Conservation (phyloP, 2,113 vertebrate genomes). For the Halichoeres trimaculatus region DNA sequence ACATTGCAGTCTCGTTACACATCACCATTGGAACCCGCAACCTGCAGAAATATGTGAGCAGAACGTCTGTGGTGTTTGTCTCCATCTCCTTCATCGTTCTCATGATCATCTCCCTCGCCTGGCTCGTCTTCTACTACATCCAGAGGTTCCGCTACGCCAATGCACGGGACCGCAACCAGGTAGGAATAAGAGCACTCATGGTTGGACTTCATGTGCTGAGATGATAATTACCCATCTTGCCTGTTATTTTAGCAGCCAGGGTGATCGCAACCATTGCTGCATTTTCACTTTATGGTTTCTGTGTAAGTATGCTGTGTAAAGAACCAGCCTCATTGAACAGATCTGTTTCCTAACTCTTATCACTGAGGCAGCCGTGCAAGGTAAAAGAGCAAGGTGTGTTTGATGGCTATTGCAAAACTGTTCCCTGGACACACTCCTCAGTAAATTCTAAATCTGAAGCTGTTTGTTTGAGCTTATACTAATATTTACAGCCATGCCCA, state of each 20-base stretch:
- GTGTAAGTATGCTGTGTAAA: slow-evolving; percentile 23
- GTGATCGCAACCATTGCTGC: slow-evolving; percentile 29
- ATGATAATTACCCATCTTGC: not conserved
- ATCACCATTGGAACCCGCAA: slow-evolving; percentile 97
- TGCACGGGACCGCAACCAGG: slow-evolving; percentile 96
- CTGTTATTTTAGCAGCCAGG: slow-evolving; percentile 22
- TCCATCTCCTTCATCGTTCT: slow-evolving; percentile 99
- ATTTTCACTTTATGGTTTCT: slow-evolving; percentile 47
- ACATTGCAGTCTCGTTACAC: slow-evolving; percentile 89
- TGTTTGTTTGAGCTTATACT: no score
- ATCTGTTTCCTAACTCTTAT: slow-evolving; percentile 9
- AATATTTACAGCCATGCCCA: no score
- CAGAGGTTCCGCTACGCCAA: slow-evolving; percentile 98
- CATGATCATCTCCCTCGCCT: slow-evolving; percentile 98
- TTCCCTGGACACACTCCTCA: no score
- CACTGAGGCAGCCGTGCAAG: not conserved
- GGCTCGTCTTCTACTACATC: slow-evolving; percentile 99
- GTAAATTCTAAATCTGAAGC: not conserved
- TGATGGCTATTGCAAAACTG: not conserved
- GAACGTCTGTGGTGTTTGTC: slow-evolving; percentile 97
- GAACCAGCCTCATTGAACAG: slow-evolving; percentile 6
- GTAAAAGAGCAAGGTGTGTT: not conserved
- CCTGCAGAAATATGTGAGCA: slow-evolving; percentile 98
- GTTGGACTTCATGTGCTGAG: not conserved
- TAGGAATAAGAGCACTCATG: slow-evolving; percentile 56